Evolutionary conservation across 2,888 invertebrate genomes (phyloP), one percentile per base, ranked within the genome.

Genomic region (Xylota segnis): DNA sequence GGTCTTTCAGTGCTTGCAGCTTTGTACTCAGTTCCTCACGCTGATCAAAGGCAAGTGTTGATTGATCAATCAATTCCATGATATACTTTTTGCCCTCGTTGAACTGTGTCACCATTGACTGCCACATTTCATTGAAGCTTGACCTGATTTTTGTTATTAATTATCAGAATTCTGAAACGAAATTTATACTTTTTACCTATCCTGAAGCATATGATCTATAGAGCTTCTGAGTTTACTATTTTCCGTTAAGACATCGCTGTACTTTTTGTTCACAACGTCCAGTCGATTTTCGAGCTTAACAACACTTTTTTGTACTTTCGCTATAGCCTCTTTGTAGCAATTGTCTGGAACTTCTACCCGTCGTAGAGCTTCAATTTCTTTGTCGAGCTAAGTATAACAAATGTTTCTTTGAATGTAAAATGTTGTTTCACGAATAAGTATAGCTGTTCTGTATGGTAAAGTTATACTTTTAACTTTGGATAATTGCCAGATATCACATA

Each of bases 1-100:
- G 95, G 88, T 96, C 96, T 89, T 96, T 96, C 40, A 98, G 93
- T 0, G 95, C 95, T 84, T 96, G 95, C 50, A 98, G 94, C 92
- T 97, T 98, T 75, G 95, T 94, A 90, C 96, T 95, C 92, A 96
- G 94, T 90, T 96, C 96, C 90, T 96, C 97, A 83, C 98, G 94
- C 91, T 97, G 97, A 92, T 98, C 97, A 90, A 97, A 98, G 0
- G 98, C 96, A 47, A 96, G 93, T 23, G 97, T 98, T 0, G 98
- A 96, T 89, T 96, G 96, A 89, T 98, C 98, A 82, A 98, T 96
- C 76, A 97, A 93, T 89, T 97, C 97, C 88, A 96, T 94, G 90
- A 97, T 97, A 89, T 96, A 95, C 82, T 95, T 95, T 90, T 98
- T 97, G 1, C 97, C 96, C 45, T 94, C 94, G 90, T 95, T 95